Conservation (phyloP, 2,888 invertebrate species). For the Eupithecia pulchellata region DNA sequence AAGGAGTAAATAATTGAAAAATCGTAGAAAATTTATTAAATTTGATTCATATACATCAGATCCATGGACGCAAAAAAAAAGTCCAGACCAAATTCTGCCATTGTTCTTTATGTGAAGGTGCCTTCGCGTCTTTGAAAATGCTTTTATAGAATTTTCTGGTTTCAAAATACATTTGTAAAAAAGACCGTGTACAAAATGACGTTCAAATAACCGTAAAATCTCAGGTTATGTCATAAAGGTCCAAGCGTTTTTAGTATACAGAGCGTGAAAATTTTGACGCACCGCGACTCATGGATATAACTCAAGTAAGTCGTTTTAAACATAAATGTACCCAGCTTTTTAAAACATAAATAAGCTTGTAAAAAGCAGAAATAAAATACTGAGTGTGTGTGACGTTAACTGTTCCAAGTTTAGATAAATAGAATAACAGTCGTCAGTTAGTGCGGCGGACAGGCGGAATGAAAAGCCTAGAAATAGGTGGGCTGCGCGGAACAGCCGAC, state of each 20-base stretch:
- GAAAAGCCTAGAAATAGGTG: constrained; percentile 50
- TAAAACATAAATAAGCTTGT: neutral
- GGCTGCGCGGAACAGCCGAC: constrained; percentile 48
- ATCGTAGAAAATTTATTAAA: too few species aligned
- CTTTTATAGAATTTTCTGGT: neutral
- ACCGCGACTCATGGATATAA: neutral
- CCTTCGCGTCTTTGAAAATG: neutral
- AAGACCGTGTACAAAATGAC: neutral
- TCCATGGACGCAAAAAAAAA: too few species aligned
- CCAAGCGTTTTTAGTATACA: constrained; percentile 1
- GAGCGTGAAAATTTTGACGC: constrained; percentile 3
- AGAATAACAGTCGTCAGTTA: constrained; percentile 54
- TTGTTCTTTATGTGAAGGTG: constrained; percentile 13
- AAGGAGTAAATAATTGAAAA: too few species aligned
- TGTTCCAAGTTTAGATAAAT: constrained; percentile 61
- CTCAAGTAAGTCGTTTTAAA: neutral
- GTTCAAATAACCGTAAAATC: neutral
- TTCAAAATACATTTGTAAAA: neutral
- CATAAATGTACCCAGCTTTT: neutral
- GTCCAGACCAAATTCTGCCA: too few species aligned
- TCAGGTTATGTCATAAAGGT: neutral
- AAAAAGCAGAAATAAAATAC: neutral
- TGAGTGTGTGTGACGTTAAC: constrained; percentile 52
- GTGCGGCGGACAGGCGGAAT: constrained; percentile 55
- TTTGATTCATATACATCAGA: too few species aligned